Conservation (phyloP, 37 sponge, comb jelly and placozoan species). For the Dysidea cf. avara region DNA sequence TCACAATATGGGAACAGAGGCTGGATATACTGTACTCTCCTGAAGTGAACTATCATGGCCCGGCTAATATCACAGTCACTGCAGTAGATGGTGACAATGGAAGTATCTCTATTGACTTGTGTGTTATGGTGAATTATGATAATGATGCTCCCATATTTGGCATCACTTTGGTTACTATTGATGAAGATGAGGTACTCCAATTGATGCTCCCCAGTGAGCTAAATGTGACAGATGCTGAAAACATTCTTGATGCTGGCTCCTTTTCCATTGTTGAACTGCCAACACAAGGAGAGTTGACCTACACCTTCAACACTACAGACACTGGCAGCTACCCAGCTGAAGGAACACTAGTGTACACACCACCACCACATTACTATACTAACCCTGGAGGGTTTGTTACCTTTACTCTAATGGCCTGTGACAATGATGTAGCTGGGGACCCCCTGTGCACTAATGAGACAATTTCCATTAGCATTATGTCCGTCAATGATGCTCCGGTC, state of each 20-base stretch:
- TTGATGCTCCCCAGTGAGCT: slow-evolving; percentile 65
- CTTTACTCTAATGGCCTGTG: slow-evolving; percentile 68
- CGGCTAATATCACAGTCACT: slow-evolving; percentile 36
- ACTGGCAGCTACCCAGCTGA: slow-evolving; percentile 20
- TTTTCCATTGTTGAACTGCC: slow-evolving; percentile 52
- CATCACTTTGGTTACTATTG: slow-evolving; percentile 30
- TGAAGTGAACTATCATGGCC: slow-evolving; percentile 66
- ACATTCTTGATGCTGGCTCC: slow-evolving; percentile 55
- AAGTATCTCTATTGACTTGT: slow-evolving; percentile 32
- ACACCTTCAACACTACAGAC: slow-evolving; percentile 25
- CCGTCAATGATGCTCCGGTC: slow-evolving; percentile 77
- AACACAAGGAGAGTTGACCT: slow-evolving; percentile 42
- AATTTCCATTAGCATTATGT: slow-evolving; percentile 39
- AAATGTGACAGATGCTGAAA: slow-evolving; percentile 67
- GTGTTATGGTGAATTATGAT: slow-evolving; percentile 46
- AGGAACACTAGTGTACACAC: slow-evolving; percentile 57
- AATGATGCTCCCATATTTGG: slow-evolving; percentile 83
- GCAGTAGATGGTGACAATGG: slow-evolving; percentile 62
- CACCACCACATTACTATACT: slow-evolving; percentile 38
- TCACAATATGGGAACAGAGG: slow-evolving; percentile 37
- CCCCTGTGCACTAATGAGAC: slow-evolving; percentile 52
- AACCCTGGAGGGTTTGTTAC: slow-evolving; percentile 23
- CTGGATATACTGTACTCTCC: slow-evolving; percentile 67
- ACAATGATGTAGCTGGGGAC: slow-evolving; percentile 41
- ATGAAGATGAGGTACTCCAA: slow-evolving; percentile 54